phyloP scores from a whole-genome alignment of 2,888 invertebrate species.

The Arrhopalites spinosus region DNA sequence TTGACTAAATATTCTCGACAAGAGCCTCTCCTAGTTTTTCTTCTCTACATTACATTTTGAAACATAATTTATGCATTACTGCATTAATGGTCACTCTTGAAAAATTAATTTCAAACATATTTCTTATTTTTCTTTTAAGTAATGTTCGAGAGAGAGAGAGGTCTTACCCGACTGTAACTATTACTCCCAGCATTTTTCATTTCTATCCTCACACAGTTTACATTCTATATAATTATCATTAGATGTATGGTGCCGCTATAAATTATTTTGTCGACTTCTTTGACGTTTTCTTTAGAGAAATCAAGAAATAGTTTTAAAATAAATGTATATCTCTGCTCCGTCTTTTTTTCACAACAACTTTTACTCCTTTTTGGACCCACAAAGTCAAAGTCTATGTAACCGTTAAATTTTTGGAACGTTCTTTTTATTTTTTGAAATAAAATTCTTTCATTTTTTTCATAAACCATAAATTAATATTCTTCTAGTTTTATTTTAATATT shows the following conservation, averaged over 20 bases:
- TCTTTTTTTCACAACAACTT: no score
- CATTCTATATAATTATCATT: slow-evolving; percentile 7
- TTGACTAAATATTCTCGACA: slow-evolving; percentile 31
- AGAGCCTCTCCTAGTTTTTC: slow-evolving; percentile 30
- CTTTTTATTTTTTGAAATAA: no score
- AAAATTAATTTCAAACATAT: slow-evolving; percentile 29
- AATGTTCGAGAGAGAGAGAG: background rate
- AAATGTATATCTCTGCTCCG: no score
- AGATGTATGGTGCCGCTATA: background rate
- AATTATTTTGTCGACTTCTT: background rate
- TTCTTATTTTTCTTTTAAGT: background rate
- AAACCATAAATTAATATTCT: no score
- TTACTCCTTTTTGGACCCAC: no score
- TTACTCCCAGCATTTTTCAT: slow-evolving; percentile 8
- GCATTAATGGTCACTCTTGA: slow-evolving; percentile 26
- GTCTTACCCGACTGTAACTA: slow-evolving; percentile 3
- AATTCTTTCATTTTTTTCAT: no score
- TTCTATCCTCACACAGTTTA: slow-evolving; percentile 7
- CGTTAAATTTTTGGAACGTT: no score
- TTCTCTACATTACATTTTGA: slow-evolving; percentile 6
- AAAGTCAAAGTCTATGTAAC: no score
- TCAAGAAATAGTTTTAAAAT: no score
- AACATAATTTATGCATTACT: slow-evolving; percentile 29
- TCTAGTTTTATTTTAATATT: no score
- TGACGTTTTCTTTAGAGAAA: no score